Conservation (phyloP, 2,113 vertebrate species). For the Urocynchramus pylzowi region DNA sequence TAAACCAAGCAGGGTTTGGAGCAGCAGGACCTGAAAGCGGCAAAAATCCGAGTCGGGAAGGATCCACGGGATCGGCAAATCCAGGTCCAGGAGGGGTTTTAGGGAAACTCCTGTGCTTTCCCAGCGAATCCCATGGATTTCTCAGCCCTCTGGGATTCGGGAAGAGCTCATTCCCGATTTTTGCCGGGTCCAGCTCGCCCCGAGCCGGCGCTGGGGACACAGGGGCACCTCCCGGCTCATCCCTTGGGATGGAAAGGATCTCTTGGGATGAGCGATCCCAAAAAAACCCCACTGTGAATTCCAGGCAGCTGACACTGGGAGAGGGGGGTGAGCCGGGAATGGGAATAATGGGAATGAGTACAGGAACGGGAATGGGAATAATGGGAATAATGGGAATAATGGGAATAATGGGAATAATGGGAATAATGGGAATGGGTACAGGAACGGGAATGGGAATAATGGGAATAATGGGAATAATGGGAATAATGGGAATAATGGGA, state of each 20-base stretch:
- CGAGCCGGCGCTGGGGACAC: accelerated
- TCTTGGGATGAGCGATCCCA: not conserved
- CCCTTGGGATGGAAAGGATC: not conserved
- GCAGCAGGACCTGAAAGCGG: not conserved
- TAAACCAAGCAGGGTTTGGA: accelerated
- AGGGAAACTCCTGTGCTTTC: not conserved
- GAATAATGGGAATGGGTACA: no score
- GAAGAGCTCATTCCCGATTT: not conserved
- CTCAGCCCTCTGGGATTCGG: not conserved
- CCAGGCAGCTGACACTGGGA: accelerated
- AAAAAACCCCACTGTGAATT: not conserved
- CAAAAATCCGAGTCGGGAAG: accelerated
- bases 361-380: no score
- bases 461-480: not conserved
- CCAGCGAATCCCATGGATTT: not conserved
- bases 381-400: not conserved
- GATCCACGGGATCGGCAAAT: not conserved
- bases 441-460: not conserved
- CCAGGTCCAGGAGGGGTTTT: not conserved
- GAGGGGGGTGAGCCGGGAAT: not conserved
- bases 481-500: not conserved
- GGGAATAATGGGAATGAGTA: no score
- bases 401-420: not conserved
- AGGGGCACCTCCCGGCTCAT: not conserved
- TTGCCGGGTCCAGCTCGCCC: accelerated